phyloP scores from a whole-genome alignment of 2,113 vertebrate species.

The Himantopus leucocephalus region DNA sequence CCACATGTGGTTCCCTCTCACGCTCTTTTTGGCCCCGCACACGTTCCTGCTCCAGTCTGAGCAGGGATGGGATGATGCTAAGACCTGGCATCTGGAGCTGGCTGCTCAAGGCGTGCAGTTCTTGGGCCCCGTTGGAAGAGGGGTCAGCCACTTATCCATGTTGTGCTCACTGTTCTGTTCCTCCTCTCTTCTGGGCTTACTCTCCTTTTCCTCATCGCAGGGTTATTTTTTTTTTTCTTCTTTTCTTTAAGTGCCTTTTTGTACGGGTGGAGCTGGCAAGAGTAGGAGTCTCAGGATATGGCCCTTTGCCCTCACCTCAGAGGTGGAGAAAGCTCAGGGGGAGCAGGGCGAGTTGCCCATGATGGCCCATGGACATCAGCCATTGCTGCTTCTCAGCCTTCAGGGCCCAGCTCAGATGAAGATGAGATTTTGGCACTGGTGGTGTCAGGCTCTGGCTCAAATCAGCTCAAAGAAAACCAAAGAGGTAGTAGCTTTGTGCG shows the following conservation, averaged over 20 bases:
- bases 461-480: slow-evolving; percentile 14
- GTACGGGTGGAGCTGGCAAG: not conserved
- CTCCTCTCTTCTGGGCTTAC: not conserved
- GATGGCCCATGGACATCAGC: not conserved
- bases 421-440: not conserved
- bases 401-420: not conserved
- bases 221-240: not conserved
- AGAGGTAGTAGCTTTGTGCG: not conserved
- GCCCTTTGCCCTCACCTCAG: not conserved
- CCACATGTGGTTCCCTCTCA: not conserved
- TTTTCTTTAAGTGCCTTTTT: slow-evolving; percentile 60
- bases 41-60: not conserved
- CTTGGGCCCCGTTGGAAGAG: not conserved
- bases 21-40: accelerated
- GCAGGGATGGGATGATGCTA: not conserved
- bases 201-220: not conserved
- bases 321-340: not conserved
- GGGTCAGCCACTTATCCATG: not conserved
- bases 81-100: not conserved
- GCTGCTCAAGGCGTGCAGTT: not conserved
- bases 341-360: accelerated
- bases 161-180: not conserved
- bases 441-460: not conserved
- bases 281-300: not conserved
- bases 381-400: not conserved